Percentiles rank a stretch among this genome's conserved stretches.
These are phyloP conservation scores for Scomber scombrus DNA, from an alignment of 2,113 vertebrate genomes.

Conservation along the genomic window DNA sequence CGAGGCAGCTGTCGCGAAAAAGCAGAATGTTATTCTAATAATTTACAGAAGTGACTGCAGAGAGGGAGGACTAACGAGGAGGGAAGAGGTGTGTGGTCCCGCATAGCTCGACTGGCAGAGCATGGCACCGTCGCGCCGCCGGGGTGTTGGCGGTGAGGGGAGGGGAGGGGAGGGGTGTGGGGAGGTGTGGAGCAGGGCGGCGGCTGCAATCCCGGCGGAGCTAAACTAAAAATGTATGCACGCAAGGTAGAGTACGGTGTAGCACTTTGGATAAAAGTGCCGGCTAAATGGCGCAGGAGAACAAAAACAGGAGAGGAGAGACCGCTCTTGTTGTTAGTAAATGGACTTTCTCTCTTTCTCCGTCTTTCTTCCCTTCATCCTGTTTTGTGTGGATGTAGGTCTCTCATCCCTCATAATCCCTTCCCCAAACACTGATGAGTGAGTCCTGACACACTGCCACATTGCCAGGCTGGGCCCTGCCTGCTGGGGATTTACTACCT, in stretches of 20 bases:
- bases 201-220: slow-evolving; percentile 24
- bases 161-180: neutral
- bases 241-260: slow-evolving; percentile 34
- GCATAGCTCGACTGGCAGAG: slow-evolving; percentile 48
- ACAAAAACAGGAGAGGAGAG: slow-evolving; percentile 56
- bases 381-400: slow-evolving; percentile 65
- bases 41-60: slow-evolving; percentile 47
- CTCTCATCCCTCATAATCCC: slow-evolving; percentile 80
- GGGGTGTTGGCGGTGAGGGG: slow-evolving; percentile 6
- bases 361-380: slow-evolving; percentile 41
- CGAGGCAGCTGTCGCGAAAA: slow-evolving; percentile 37
- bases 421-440: slow-evolving; percentile 80
- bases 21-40: slow-evolving; percentile 25
- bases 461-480: slow-evolving; percentile 58
- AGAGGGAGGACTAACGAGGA: slow-evolving; percentile 40
- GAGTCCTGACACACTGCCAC: slow-evolving; percentile 78
- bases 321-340: slow-evolving; percentile 46
- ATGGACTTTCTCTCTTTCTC: slow-evolving; percentile 44
- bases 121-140: slow-evolving; percentile 38
- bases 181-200: neutral
- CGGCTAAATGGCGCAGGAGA: slow-evolving; percentile 36
- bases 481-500: slow-evolving; percentile 74
- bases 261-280: slow-evolving; percentile 50
- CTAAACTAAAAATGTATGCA: slow-evolving; percentile 43
- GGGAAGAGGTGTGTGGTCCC: slow-evolving; percentile 69